These are phyloP conservation scores for Drosophila borborema DNA, from an alignment of 2,888 invertebrate genomes.

Conservation along the genomic window DNA sequence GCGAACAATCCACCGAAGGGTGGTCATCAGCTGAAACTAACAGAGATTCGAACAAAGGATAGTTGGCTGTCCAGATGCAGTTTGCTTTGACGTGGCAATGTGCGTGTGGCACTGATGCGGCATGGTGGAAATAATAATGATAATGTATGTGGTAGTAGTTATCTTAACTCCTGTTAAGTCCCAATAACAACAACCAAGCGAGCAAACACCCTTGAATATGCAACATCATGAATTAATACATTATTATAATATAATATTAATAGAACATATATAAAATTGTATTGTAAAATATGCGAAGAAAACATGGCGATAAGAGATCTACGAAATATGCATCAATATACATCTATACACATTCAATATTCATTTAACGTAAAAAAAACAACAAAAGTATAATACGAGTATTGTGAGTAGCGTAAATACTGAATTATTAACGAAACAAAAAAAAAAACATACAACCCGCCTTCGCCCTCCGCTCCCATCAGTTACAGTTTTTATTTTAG, in stretches of 20 bases:
- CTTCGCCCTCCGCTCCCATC: constrained; percentile 15
- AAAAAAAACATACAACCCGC: constrained; percentile 20
- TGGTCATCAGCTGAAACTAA: constrained; percentile 92
- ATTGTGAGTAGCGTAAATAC: constrained; percentile 37
- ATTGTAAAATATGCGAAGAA: constrained; percentile 46
- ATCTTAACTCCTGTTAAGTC: constrained; percentile 83
- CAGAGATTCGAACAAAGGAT: constrained; percentile 92
- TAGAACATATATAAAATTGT: constrained; percentile 55
- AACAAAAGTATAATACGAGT: constrained; percentile 38
- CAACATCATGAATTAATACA: constrained; percentile 58
- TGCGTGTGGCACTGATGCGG: constrained; percentile 72
- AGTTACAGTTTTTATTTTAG: constrained; percentile 1
- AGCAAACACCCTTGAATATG: constrained; percentile 50
- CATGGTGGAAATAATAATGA: constrained; percentile 76
- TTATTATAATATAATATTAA: constrained; percentile 54
- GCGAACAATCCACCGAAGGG: constrained; percentile 95
- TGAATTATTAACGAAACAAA: constrained; percentile 17
- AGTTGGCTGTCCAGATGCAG: constrained; percentile 95
- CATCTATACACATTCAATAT: constrained; percentile 60
- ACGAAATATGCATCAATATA: constrained; percentile 61
- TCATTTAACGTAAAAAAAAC: constrained; percentile 50
- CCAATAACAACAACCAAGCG: constrained; percentile 57
- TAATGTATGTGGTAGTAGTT: constrained; percentile 82
- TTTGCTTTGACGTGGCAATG: constrained; percentile 91
- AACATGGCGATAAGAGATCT: constrained; percentile 49